phyloP scores from a whole-genome alignment of 2,113 vertebrate genomes.

The Taurulus bubalis region DNA sequence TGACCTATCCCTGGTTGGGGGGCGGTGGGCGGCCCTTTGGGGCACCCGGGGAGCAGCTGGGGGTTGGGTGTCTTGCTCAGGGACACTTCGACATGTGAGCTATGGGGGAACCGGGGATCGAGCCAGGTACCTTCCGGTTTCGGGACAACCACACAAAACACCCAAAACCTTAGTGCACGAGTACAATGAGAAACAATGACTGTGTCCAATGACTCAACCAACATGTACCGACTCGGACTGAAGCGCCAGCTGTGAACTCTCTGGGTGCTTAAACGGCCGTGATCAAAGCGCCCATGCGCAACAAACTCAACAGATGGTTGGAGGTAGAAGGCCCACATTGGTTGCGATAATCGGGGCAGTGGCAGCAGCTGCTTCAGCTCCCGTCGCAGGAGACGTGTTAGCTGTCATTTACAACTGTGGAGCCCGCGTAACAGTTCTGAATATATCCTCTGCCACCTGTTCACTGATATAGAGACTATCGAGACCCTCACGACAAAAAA shows the following conservation, averaged over 20 bases:
- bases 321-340: neutral
- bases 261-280: neutral
- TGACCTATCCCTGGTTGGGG: too few species aligned
- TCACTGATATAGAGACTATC: too few species aligned
- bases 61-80: too few species aligned
- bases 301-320: slow-evolving; percentile 8
- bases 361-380: neutral
- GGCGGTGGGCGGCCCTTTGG: too few species aligned
- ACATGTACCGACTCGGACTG: neutral
- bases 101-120: too few species aligned
- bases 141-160: too few species aligned
- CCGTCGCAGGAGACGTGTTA: neutral
- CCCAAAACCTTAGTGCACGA: slow-evolving; percentile 9
- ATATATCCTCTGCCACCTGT: neutral
- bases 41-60: too few species aligned
- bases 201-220: neutral
- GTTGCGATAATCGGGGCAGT: neutral
- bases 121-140: too few species aligned
- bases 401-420: neutral
- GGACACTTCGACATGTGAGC: too few species aligned
- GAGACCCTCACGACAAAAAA: too few species aligned
- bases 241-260: neutral
- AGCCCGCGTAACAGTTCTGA: neutral
- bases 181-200: neutral
- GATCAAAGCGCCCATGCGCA: neutral